phyloP scores from a whole-genome alignment of 2,888 invertebrate species.

The Drosophila buzzatii region DNA sequence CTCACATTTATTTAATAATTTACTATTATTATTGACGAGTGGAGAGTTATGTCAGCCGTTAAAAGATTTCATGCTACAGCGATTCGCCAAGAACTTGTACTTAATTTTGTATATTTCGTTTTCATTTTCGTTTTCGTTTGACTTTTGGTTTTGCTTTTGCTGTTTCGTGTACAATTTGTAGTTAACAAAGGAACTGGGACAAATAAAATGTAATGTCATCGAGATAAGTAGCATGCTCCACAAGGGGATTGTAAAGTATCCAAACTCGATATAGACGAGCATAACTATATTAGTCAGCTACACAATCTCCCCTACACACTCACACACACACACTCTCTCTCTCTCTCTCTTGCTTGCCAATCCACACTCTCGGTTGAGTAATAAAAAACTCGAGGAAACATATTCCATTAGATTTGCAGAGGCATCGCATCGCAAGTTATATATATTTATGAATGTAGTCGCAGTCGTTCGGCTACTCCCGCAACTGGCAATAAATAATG shows the following conservation, averaged over 20 bases:
- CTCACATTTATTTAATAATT: not conserved
- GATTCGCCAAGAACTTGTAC: not conserved
- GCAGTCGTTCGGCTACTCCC: constrained; percentile 49
- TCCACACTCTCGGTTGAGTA: constrained; percentile 62
- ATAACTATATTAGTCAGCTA: constrained; percentile 19
- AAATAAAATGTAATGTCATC: constrained; percentile 27
- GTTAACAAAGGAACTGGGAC: constrained; percentile 5
- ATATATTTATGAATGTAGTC: constrained; percentile 58
- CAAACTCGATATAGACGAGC: constrained; percentile 16
- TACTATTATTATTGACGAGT: not conserved
- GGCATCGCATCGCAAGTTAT: constrained; percentile 50
- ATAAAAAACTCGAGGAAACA: constrained; percentile 73
- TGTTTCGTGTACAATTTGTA: constrained; percentile 17
- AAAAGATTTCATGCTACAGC: constrained; percentile 1
- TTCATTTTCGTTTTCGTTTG: constrained; percentile 1
- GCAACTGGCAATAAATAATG: constrained; percentile 73
- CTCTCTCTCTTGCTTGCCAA: not conserved
- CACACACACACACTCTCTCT: not conserved
- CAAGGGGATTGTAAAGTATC: constrained; percentile 38
- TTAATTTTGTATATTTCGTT: constrained; percentile 4
- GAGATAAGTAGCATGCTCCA: constrained; percentile 32
- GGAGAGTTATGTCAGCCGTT: not conserved
- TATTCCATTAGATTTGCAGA: constrained; percentile 72
- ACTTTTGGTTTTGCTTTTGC: not conserved
- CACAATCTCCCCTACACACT: constrained; percentile 7